A percentile compares a stretch with the other conserved stretches of the same genome.
Evolutionary conservation across 2,113 vertebrate species (phyloP).

Genomic region (Phylloscopus trochilus): DNA sequence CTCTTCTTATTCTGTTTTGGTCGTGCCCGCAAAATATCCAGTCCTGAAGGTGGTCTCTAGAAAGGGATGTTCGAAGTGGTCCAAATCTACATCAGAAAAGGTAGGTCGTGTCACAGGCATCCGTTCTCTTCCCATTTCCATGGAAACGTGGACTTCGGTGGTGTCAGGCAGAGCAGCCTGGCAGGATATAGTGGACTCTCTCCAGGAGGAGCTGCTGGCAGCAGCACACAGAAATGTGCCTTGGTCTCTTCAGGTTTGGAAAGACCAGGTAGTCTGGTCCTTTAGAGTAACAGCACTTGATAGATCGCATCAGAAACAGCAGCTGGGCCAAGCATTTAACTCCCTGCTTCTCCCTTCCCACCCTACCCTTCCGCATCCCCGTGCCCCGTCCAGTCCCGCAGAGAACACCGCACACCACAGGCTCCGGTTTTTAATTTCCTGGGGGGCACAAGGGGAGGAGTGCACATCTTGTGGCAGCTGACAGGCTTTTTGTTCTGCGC

Average conservation of each 20-base stretch:
- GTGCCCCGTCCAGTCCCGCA: neutral
- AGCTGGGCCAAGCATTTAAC: neutral
- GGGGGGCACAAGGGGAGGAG: constrained; percentile 19
- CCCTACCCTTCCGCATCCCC: neutral
- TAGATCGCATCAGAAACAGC: neutral
- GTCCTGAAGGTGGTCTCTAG: neutral
- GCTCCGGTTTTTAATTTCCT: constrained; percentile 61
- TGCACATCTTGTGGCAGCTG: constrained; percentile 39
- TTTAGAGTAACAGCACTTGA: neutral
- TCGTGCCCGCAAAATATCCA: neutral
- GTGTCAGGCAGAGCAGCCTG: neutral
- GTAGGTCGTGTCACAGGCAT: neutral
- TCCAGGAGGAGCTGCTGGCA: neutral
- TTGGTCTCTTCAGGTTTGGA: neutral
- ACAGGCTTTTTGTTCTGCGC: constrained; percentile 53
- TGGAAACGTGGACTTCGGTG: constrained; percentile 21
- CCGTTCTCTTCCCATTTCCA: constrained; percentile 43
- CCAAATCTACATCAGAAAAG: neutral
- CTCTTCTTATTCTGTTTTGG: neutral
- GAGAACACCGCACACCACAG: neutral
- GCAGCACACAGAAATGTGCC: neutral
- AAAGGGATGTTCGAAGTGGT: neutral
- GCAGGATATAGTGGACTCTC: neutral
- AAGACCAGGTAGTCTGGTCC: neutral
- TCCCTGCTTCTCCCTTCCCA: neutral